Conservation (phyloP, 2,797 vertebrate species). For the Hirundo rustica region DNA sequence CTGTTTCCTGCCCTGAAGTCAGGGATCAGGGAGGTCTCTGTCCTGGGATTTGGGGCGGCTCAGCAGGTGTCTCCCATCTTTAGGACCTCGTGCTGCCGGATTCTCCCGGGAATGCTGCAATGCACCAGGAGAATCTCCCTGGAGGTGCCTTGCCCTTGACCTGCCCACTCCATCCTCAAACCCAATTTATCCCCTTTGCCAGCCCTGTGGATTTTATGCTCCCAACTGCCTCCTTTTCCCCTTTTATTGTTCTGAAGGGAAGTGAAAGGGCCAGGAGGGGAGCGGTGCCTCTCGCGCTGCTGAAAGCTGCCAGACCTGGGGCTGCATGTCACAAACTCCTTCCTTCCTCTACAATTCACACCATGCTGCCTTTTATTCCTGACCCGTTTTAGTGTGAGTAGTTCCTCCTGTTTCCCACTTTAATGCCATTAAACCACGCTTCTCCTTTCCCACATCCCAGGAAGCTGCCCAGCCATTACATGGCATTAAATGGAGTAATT, state of each 20-base stretch:
- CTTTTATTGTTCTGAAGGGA: neutral
- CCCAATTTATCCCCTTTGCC: rapidly evolving
- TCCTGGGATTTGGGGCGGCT: neutral
- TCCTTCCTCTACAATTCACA: neutral
- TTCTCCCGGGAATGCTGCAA: neutral
- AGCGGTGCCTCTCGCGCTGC: neutral
- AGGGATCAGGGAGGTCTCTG: neutral
- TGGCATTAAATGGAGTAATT: slow-evolving; percentile 52
- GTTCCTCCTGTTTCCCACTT: slow-evolving; percentile 40
- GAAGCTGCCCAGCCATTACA: slow-evolving; percentile 38
- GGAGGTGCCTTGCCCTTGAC: neutral
- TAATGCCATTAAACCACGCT: slow-evolving; percentile 42
- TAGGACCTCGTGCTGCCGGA: neutral
- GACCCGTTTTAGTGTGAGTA: slow-evolving; percentile 11
- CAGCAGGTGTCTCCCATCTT: neutral
- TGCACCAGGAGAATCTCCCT: neutral
- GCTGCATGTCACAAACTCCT: neutral
- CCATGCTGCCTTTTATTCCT: slow-evolving; percentile 36
- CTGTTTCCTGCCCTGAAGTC: rapidly evolving
- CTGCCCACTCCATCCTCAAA: rapidly evolving
- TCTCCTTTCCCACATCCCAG: neutral
- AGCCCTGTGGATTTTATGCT: neutral
- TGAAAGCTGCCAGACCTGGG: neutral
- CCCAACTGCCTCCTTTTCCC: neutral
- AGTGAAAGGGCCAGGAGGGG: neutral